These are phyloP conservation scores for Apamea anceps DNA, from an alignment of 2,888 invertebrate species.

Conservation along the genomic window DNA sequence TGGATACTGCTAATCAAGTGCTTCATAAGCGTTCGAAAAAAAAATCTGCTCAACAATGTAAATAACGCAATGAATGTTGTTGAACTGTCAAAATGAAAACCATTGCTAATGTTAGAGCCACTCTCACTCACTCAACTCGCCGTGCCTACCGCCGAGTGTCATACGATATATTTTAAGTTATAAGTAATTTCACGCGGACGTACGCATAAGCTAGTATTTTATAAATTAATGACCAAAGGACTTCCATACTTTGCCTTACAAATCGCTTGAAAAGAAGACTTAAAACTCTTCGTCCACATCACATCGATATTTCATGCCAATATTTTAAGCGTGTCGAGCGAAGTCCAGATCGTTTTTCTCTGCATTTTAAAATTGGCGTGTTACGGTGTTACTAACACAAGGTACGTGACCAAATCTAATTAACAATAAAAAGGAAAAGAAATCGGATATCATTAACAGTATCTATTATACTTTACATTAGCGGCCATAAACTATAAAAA, in stretches of 20 bases:
- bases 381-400: slow-evolving; percentile 16
- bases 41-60: neutral
- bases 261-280: neutral
- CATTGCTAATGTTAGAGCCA: too few species aligned
- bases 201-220: neutral
- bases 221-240: neutral
- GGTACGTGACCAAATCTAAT: slow-evolving; percentile 45
- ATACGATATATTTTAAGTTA: neutral
- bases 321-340: slow-evolving; percentile 31
- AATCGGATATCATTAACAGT: slow-evolving; percentile 17
- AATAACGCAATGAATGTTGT: too few species aligned
- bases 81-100: neutral
- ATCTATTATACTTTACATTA: slow-evolving; percentile 22
- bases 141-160: too few species aligned
- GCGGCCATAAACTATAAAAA: slow-evolving; percentile 60
- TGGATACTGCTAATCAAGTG: neutral
- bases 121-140: too few species aligned
- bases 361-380: slow-evolving; percentile 19
- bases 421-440: neutral
- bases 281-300: slow-evolving; percentile 2
- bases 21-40: neutral
- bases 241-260: neutral
- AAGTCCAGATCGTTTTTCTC: slow-evolving; percentile 17
- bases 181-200: neutral
- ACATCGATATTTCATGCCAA: slow-evolving; percentile 45